Base-by-base conservation (phyloP, 2,888 invertebrate genomes). In the Scaptomyza parva region DNA sequence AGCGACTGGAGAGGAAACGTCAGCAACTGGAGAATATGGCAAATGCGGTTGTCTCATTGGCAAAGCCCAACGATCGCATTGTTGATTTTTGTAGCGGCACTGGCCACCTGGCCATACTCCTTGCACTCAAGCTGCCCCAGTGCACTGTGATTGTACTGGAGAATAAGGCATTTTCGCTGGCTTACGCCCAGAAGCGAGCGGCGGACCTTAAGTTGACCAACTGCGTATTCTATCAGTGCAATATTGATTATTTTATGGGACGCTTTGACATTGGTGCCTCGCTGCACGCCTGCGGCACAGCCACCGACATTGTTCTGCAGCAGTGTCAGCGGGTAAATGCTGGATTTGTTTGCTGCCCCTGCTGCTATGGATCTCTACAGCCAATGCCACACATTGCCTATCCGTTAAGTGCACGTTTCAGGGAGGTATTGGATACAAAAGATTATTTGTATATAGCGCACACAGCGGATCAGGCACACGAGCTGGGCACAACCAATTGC, bases 41-140 rank as follows among this genome's bases (percentile, higher is more conserved):
- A 17, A 94, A 95, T 83, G 95, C 97, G 28, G 95, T 96, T 0
- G 89, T 95, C n/a, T 93, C 94, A 55, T 91, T 97, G 59, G 95
- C 96, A 0, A 93, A 93, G 78, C 90, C 93, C 0, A 94, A 94
- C 0, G 94, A 96, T 82, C 92, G 93, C 14, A 96, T 98, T 78
- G 96, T 98, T 0, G 98, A 99, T 90, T 98, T 98, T 91, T 98
- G 98, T 90, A 96, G 97, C 85, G 98, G 98, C 2, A 96, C 97
- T 82, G 98, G 98, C 0, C 98, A 98, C 92, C 92, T 98, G 62
- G 98, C 98, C 0, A 96, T 98, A 68, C 91, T 98, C 5, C 89
- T 98, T 22, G 98, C 98, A 0, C 93, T 95, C 81, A 92, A 96
- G 37, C 91, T 98, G 48, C 97, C 97, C 0, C 92, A 94, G 18